phyloP scores from a whole-genome alignment of 2,113 vertebrate species.

The Coryphaenoides rupestris region DNA sequence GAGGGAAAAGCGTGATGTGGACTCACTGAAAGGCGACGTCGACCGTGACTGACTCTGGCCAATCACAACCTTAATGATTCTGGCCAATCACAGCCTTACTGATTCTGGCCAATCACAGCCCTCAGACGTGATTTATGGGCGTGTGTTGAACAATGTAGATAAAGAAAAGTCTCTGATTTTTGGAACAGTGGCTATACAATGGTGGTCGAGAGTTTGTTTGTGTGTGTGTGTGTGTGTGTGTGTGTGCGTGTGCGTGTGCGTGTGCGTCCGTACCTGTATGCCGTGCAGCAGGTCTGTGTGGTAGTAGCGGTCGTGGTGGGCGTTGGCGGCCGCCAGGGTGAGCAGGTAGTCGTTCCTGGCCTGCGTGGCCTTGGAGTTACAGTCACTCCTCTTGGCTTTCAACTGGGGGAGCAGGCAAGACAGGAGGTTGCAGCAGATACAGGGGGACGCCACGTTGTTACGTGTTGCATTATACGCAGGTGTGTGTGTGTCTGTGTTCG shows the following conservation, averaged over 20 bases:
- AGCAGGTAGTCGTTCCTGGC: slow-evolving; percentile 97
- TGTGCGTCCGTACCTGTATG: slow-evolving; percentile 67
- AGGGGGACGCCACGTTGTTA: not conserved
- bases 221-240: slow-evolving; percentile 6
- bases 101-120: no score
- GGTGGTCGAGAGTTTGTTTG: no score
- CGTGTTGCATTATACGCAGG: not conserved
- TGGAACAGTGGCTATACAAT: no score
- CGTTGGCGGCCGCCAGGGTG: slow-evolving; percentile 93
- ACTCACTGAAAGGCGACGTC: no score
- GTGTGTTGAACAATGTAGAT: no score
- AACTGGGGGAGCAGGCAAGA: slow-evolving; percentile 71
- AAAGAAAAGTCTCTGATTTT: no score
- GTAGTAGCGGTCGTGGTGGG: slow-evolving; percentile 96
- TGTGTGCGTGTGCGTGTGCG: not conserved
- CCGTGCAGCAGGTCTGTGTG: slow-evolving; percentile 90
- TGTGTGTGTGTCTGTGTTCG: not conserved
- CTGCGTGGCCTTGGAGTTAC: slow-evolving; percentile 94
- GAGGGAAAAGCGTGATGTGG: no score
- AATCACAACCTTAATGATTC: no score
- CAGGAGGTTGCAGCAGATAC: not conserved
- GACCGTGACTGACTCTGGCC: no score
- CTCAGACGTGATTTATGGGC: no score
- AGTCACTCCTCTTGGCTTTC: slow-evolving; percentile 94
- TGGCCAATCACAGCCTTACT: no score